Evolutionary conservation across 2,797 vertebrate genomes (phyloP).

Genomic region (Halcyon chelicuti): DNA sequence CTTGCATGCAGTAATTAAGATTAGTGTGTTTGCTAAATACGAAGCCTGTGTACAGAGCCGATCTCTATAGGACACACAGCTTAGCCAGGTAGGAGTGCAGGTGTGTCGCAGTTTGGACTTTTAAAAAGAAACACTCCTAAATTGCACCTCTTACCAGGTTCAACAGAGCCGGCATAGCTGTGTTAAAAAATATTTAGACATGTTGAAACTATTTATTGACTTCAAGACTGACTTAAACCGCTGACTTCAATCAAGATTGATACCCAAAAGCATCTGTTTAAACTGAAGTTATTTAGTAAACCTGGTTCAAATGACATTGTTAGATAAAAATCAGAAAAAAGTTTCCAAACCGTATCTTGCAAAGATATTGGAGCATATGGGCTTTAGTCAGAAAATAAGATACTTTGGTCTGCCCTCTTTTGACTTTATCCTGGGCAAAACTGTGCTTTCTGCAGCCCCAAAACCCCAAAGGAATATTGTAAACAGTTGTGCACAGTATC

Average conservation of each 20-base stretch:
- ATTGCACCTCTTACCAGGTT: not conserved
- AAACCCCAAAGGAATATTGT: not conserved
- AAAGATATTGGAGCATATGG: not conserved
- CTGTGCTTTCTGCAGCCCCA: not conserved
- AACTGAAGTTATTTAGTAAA: conserved; percentile 44
- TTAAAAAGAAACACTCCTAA: conserved; percentile 6
- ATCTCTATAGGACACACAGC: not conserved
- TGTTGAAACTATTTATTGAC: conserved; percentile 24
- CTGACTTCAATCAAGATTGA: not conserved
- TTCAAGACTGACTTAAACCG: not conserved
- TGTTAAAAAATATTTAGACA: not conserved
- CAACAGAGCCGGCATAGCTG: not conserved
- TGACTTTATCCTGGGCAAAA: not conserved
- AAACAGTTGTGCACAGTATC: not conserved
- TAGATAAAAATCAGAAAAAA: not conserved
- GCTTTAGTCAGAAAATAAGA: not conserved
- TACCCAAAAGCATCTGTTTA: not conserved
- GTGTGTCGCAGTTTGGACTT: not conserved
- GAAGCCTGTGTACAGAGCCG: not conserved
- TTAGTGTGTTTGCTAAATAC: not conserved
- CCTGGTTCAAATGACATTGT: not conserved
- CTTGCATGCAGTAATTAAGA: not conserved
- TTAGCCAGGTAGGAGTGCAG: not conserved
- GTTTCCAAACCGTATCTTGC: not conserved
- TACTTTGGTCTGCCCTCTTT: not conserved